Evolutionary conservation across 2,888 invertebrate species (phyloP), one percentile per base, ranked within the genome.

Genomic region (Gari tellinella): DNA sequence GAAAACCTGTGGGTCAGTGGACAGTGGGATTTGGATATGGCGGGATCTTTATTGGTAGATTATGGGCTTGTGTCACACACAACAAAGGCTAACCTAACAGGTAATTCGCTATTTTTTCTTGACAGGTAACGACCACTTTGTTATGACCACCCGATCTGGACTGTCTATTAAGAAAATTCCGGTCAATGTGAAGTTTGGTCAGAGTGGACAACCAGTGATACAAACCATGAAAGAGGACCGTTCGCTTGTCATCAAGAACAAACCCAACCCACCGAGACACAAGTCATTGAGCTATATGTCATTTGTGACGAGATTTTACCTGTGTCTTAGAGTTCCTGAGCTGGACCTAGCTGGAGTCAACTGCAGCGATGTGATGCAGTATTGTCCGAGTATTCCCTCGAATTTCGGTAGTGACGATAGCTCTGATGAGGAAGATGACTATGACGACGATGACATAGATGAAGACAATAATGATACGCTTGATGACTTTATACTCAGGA

Each of bases 111-210:
- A 10, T 10, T 21, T 23, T 56, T 43, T 45, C 8, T 46, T 62
- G 65, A 52, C 80, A 87, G 87, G 72, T 8, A 73, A 83, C 23
- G 83, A 83, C 61, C 82, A 75, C 5, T 72, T 83, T 73, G 85
- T 88, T 37, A 88, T 88, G 87, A 85, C 81, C 26, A 88, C 89
- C n/a, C 64, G 89, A 52, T 89, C 89, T 25, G 89, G 88, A 0
- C 68, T 86, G 51, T 83, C 85, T 17, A 88, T 88, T 38, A 81
- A 78, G 40, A 87, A 84, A 58, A 70, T 84, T 10, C 64, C 80
- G 12, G 56, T 73, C 10, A 85, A 83, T 41, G 76, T 83, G 23
- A 80, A 73, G 26, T 81, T 80, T 19, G 73, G 80, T 2, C 64
- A 78, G 19, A 26, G 57, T 7, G 45, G 45, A 2, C 41, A 37